These are phyloP conservation scores for Hipposideros larvatus DNA, from an alignment of 2,797 vertebrate species.

Conservation along the genomic window DNA sequence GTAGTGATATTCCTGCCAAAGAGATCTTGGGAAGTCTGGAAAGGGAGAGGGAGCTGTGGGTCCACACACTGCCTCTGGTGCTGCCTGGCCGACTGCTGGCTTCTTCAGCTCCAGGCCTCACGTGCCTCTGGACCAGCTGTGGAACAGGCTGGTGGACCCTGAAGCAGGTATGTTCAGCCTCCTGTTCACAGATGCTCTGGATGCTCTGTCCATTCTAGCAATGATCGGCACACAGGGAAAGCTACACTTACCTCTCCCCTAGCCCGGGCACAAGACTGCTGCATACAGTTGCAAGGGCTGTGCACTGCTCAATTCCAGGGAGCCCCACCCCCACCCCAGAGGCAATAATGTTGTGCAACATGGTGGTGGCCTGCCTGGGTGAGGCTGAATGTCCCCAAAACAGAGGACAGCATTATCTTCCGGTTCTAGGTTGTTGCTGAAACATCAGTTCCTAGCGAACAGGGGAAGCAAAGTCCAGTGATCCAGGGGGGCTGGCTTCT, in stretches of 20 bases:
- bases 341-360: not conserved
- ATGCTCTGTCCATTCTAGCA: not conserved
- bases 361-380: not conserved
- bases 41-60: not conserved
- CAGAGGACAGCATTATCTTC: not conserved
- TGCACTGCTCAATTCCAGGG: not conserved
- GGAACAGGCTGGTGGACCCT: not conserved
- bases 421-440: not conserved
- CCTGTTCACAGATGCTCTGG: not conserved
- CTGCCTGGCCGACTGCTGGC: not conserved
- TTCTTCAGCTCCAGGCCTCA: not conserved
- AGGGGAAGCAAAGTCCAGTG: not conserved
- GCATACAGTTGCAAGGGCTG: not conserved
- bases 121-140: not conserved
- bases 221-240: not conserved
- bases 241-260: not conserved
- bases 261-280: not conserved
- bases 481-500: not conserved
- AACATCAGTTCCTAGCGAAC: not conserved
- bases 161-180: not conserved
- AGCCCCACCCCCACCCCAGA: rapidly evolving
- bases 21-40: not conserved
- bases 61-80: not conserved
- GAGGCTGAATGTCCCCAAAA: not conserved
- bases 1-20: not conserved